Base-by-base conservation (phyloP, 2,888 invertebrate species). In the Vesta saturnalis region DNA sequence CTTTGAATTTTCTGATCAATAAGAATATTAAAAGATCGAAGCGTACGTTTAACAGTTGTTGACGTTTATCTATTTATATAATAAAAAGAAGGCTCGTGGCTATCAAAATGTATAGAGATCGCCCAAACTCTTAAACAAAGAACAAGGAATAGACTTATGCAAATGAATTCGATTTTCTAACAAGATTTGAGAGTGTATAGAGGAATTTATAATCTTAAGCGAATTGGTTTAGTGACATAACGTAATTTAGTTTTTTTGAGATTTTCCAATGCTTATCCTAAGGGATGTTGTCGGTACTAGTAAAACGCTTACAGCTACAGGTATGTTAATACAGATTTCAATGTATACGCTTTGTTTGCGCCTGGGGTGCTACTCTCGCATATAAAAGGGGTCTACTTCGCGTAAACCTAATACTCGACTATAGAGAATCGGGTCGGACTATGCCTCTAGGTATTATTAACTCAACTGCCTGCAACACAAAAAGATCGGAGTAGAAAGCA, bases 391-490 rank as follows among this genome's bases (percentile, higher is more conserved):
- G 79, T 79, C 78, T 76, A 78, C 79, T 79, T 77, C 77, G 75
- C 74, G 77, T 76, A 75, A 79, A 80, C 78, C 80, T 76, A 80
- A 80, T 79, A 79, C 76, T 57, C 68, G 70, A 73, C 72, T 75
- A 73, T 66, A 30, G 5, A 70, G 76, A 76, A 76, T 77, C 77
- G 76, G 75, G 76, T 76, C 74, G 78, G 80, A 78, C 78, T 77
- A 73, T 76, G 79, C 80, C 80, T 77, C 67, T 69, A 73, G 77
- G 80, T 71, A 79, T 78, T 80, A 80, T 80, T 80, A 81, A 81
- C 80, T 79, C 80, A 78, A 79, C 77, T 76, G 78, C 79, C 78
- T 75, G 77, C 76, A 78, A 80, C 80, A 78, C 78, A 80, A 80
- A 79, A 77, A 79, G 75, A 76, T 77, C 74, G 74, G 73, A 66